A percentile compares a stretch with the other conserved stretches of the same genome.
Conservation (phyloP, 2,888 invertebrate species). For the Plagodis dolabraria region DNA sequence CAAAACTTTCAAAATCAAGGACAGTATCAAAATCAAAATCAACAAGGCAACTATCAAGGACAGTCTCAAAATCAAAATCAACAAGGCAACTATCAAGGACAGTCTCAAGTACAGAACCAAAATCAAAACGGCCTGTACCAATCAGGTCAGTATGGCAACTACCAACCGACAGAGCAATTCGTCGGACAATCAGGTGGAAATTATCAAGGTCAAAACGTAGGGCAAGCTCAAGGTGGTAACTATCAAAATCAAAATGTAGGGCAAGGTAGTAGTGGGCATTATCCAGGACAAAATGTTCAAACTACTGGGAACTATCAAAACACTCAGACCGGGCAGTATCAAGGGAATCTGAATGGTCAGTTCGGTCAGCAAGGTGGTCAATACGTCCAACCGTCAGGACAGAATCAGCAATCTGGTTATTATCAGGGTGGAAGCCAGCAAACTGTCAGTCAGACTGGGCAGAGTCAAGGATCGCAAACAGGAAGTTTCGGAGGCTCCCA, state of each 20-base stretch:
- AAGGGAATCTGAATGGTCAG: constrained; percentile 18
- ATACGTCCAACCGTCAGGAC: constrained; percentile 28
- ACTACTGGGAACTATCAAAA: constrained; percentile 29
- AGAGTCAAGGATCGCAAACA: constrained; percentile 17
- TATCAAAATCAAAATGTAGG: constrained; percentile 11
- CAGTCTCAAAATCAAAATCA: constrained; percentile 41
- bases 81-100: constrained; percentile 35
- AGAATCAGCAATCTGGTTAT: constrained; percentile 34
- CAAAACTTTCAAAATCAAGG: constrained; percentile 34
- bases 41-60: constrained; percentile 41
- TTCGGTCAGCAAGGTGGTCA: constrained; percentile 32
- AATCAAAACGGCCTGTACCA: constrained; percentile 22
- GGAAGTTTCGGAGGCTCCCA: constrained; percentile 18
- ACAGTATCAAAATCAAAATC: constrained; percentile 35
- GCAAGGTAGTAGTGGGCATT: constrained; percentile 7
- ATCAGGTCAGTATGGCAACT: constrained; percentile 17
- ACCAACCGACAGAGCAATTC: constrained; percentile 25
- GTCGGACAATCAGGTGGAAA: constrained; percentile 14
- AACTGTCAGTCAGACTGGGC: constrained; percentile 19
- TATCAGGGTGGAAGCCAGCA: constrained; percentile 32
- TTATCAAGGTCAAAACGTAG: constrained; percentile 9
- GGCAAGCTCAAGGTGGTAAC: constrained; percentile 14
- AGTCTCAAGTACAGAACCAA: constrained; percentile 41
- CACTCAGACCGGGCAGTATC: constrained; percentile 19
- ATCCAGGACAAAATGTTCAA: constrained; percentile 15